Base-by-base conservation (phyloP, 2,113 vertebrate genomes). In the Acanthochromis polyacanthus region DNA sequence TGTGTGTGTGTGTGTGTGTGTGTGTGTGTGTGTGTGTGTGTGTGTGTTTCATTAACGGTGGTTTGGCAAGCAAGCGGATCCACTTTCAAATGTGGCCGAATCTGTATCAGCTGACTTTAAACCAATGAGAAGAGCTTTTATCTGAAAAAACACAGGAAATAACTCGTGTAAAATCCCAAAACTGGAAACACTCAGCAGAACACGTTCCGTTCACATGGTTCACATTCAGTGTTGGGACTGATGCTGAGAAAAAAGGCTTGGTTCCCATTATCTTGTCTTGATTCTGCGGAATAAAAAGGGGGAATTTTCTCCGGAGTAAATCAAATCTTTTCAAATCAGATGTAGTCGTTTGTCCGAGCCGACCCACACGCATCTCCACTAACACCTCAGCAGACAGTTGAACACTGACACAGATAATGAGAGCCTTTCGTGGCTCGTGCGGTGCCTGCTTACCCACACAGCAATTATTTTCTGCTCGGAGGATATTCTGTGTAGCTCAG, bases 321-420 rank as follows among this genome's bases (percentile, higher is more conserved):
- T 62, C 3, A 14, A 22, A 28, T n/a, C 10, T 30, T 76, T 66
- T 71, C 8, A 59, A 64, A 62, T 77, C 8, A 25, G 62, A 52
- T 32, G 2, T 17, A 28, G 38, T 14, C 32, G 5, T 72, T 63
- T 76, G n/a, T 22, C 28, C 46, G 23, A 56, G 12, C 43, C 43
- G 22, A 45, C 32, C 83, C 55, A 72, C 51, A 52, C 66, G 51
- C 59, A 55, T 60, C 25, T 58, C 48, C 16, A 4, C 55, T 19
- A 63, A 69, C 77, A 32, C 40, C 70, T 25, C 50, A 62, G 22
- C 52, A 30, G 55, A 61, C 28, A 0, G 79, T 66, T 84, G 71
- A 71, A 78, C 73, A n/a, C 20, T 67, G 66, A 80, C 10, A 15
- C 62, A 78, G 43, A 70, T 73, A 83, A 86, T 85, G 71, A 87